phyloP scores from a whole-genome alignment of 2,888 invertebrate species.

The Sarcophaga variegata region DNA sequence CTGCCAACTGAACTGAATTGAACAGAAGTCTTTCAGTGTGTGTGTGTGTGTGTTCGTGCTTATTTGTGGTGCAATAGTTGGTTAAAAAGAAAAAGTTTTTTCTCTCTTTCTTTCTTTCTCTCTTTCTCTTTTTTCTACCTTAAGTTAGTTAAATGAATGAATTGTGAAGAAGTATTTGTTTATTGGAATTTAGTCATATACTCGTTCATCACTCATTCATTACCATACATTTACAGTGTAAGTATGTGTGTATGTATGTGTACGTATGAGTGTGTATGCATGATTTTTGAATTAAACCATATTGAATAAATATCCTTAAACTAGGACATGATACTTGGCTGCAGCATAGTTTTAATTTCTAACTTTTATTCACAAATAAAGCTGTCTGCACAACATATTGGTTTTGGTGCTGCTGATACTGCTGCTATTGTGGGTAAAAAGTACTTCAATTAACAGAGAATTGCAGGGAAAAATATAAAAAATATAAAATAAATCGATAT shows the following conservation, averaged over 20 bases:
- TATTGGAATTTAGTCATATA: background rate
- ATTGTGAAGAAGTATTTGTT: background rate
- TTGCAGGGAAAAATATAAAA: slow-evolving; percentile 14
- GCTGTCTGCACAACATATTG: background rate
- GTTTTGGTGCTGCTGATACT: slow-evolving; percentile 2
- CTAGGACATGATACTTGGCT: slow-evolving; percentile 16
- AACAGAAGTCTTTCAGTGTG: background rate
- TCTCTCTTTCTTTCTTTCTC: background rate
- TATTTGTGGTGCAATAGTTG: background rate
- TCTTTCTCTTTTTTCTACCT: background rate
- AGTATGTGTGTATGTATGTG: background rate
- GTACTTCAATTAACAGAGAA: background rate
- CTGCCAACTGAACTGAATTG: slow-evolving; percentile 23
- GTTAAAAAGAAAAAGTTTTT: background rate
- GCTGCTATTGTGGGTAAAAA: no score
- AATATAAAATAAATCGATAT: background rate
- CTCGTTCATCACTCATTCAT: background rate
- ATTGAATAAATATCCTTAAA: slow-evolving; percentile 43
- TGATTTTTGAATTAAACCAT: slow-evolving; percentile 17
- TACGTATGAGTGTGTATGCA: background rate
- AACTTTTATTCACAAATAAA: background rate
- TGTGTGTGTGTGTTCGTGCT: background rate
- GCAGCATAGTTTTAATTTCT: slow-evolving; percentile 17
- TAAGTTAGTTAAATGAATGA: background rate
- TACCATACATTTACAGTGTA: background rate